Evolutionary conservation across 2,113 vertebrate species (phyloP).

Genomic region (Meriones unguiculatus): DNA sequence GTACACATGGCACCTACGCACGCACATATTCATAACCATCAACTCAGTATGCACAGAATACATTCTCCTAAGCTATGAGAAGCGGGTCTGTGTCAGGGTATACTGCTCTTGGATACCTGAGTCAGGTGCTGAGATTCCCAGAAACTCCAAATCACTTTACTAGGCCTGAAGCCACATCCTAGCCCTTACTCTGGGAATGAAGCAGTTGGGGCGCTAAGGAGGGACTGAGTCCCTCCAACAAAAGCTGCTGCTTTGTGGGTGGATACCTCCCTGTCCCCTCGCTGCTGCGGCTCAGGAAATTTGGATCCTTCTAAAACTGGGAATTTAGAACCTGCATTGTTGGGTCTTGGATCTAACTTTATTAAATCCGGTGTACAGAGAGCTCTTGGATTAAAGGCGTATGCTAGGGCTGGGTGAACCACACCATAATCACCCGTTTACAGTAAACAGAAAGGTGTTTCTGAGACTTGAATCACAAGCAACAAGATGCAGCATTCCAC

Average conservation of each 20-base stretch:
- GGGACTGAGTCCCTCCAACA: fast-evolving
- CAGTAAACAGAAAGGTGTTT: background rate
- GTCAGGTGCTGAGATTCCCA: fast-evolving
- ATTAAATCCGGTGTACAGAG: too few species aligned
- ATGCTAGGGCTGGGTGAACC: too few species aligned
- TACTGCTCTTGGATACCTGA: background rate
- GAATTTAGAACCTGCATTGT: background rate
- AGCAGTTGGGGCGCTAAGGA: fast-evolving
- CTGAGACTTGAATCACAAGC: too few species aligned
- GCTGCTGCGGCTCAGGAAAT: background rate
- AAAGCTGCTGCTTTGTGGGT: background rate
- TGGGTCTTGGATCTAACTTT: too few species aligned
- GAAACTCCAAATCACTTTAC: fast-evolving
- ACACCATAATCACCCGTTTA: too few species aligned
- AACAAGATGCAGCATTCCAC: fast-evolving
- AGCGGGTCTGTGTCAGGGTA: too few species aligned
- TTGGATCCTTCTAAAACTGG: background rate
- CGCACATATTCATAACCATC: background rate
- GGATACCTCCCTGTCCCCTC: fast-evolving
- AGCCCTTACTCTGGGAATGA: fast-evolving
- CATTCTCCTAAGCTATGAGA: fast-evolving
- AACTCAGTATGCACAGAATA: too few species aligned
- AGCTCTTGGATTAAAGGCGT: too few species aligned
- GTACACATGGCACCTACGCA: too few species aligned
- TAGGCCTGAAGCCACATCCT: fast-evolving